Evolutionary conservation across 1,140 invertebrate genomes (phyloP), one percentile per base, ranked within the genome.

Genomic region (Drosophila subpulchrella): DNA sequence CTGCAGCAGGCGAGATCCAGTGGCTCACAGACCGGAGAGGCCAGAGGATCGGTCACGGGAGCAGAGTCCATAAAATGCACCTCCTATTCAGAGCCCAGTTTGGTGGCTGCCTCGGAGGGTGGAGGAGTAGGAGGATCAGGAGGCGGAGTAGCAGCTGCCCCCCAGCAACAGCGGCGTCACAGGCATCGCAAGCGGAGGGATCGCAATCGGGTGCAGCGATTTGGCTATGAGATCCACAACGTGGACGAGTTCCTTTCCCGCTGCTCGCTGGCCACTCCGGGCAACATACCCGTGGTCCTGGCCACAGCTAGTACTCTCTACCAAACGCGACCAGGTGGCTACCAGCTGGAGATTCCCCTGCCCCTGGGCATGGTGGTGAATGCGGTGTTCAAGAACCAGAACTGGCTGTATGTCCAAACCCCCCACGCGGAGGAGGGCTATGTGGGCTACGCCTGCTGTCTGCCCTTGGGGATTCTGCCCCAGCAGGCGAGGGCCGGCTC

Each of bases 281-380:
- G 96, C 7, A 97, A 97, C 88, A 96, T 97, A 60, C 96, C 96
- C 8, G 95, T 97, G 4, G 96, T 97, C 2, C 92, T 97, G 32
- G 95, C 96, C 39, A 95, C 95, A 47, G 95, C 96, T 0, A 96
- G 95, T 48, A 94, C 95, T 0, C 92, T 97, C 8, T 97, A 97
- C 90, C 95, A 96, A 84, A 97, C 96, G 0, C 94, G 95, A 48
- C 85, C 93, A 0, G 95, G 94, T 13, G 95, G 95, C 17, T 94
- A 93, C 51, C 96, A 96, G 83, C 93, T 94, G 20, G 96, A 97
- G 91, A 93, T 96, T 38, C 93, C 94, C 0, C 86, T 97, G 55
- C 96, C 96, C 0, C 92, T 97, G 50, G 96, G 96, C 8, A 97
- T 96, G 90, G 96, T 97, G 4, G 96, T 97, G 0, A 97, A 97